Percentiles rank a stretch among this genome's conserved stretches.
phyloP scores from a whole-genome alignment of 92 coral and sea anemone species.

The Siderastrea siderea region DNA sequence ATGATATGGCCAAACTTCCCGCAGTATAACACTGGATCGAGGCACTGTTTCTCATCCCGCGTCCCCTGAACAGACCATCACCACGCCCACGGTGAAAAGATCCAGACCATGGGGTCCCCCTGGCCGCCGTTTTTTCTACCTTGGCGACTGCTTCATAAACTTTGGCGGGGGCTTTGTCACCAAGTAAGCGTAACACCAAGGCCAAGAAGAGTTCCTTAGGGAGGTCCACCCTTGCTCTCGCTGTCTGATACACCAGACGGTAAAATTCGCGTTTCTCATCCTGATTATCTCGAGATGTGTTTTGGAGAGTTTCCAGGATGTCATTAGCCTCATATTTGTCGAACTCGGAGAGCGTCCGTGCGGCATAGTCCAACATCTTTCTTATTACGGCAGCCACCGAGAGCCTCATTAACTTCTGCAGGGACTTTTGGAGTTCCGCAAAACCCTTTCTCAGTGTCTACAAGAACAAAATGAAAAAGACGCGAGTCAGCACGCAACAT shows the following conservation, averaged over 20 bases:
- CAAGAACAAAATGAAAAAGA: background rate
- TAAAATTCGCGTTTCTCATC: constrained; percentile 43
- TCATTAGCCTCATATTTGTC: constrained; percentile 54
- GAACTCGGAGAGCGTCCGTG: constrained; percentile 57
- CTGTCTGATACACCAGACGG: constrained; percentile 55
- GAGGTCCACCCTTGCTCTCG: constrained; percentile 33
- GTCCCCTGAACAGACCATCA: background rate
- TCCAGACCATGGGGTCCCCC: background rate
- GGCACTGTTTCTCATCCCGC: background rate
- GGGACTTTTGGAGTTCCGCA: constrained; percentile 10
- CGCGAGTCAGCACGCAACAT: background rate
- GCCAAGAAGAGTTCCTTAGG: constrained; percentile 54
- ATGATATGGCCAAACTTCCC: too few species aligned
- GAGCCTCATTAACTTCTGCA: constrained; percentile 22
- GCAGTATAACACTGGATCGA: constrained; percentile 1
- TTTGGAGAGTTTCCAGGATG: constrained; percentile 53
- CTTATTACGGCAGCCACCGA: constrained; percentile 28
- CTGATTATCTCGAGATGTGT: constrained; percentile 47
- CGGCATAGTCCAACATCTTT: constrained; percentile 29
- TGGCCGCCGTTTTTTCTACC: constrained; percentile 28
- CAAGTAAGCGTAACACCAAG: constrained; percentile 30
- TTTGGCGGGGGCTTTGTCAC: constrained; percentile 29
- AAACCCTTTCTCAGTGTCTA: constrained; percentile 3
- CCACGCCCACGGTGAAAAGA: background rate
- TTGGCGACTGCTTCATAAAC: constrained; percentile 39